Evolutionary conservation across 2,113 vertebrate species (phyloP), one percentile per base, ranked within the genome.

Genomic region (Coturnix japonica): DNA sequence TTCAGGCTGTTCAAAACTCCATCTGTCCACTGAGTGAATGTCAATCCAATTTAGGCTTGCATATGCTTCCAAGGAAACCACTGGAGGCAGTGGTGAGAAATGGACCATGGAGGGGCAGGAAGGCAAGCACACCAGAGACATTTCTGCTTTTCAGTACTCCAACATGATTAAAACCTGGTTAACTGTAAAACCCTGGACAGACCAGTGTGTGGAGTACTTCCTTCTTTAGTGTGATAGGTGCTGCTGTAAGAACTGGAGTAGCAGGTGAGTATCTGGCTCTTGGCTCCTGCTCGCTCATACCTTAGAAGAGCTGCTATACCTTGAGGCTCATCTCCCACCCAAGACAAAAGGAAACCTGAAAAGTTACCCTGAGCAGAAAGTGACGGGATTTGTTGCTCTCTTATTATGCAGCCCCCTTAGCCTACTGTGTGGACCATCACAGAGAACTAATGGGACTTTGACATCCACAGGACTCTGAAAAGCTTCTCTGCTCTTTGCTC

Each of bases 21-120:
- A 93, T 93, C 96, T 95, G 94, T 85, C 95, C 94, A 60, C 91
- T 79, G 49, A 91, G 92, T 85, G 95, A 74, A 85, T 75, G 77
- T 93, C 92, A 93, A 85, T 95, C 92, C 89, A 81, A 73, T 89
- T 92, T 72, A 30, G 89, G 89, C 85, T 94, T 96, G 71, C 91
- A 35, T 90, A 79, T 81, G 94, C 95, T 95, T 95, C 95, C 96
- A 93, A 41, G 95, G 96, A 95, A 95, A 96, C 96, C 83, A 37
- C 44, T 37, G 16, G 91, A 86, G 85, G 83, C 83, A 31, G 3
- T 8, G 59, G 93, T 49, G 84, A 66, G 90, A 76, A 53, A 33
- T 90, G 92, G 95, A 81, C 93, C 71, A 13, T 2, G 46, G 67
- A 70, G 86, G 87, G 83, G 78, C 72, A n/a, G 84, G 81, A 65